Evolutionary conservation across 1,140 invertebrate species (phyloP).

Genomic region (honey bee (Apis mellifera)): DNA sequence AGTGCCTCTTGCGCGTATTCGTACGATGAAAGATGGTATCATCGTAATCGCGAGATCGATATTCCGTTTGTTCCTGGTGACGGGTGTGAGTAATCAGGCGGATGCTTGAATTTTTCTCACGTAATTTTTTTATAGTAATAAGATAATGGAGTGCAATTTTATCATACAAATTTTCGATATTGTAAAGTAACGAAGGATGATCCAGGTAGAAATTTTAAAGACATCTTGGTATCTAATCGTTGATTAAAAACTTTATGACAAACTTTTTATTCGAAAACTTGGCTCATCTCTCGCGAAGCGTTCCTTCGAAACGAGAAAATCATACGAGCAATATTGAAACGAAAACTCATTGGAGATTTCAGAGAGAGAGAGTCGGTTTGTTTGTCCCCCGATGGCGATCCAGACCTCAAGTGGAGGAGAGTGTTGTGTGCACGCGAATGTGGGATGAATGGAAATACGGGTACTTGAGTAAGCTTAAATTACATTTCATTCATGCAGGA

Average conservation of each 20-base stretch:
- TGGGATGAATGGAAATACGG: slow-evolving; percentile 67
- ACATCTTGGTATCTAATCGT: too few relatives aligned
- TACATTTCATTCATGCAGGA: slow-evolving; percentile 69
- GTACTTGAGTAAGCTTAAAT: slow-evolving; percentile 68
- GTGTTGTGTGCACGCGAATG: slow-evolving; percentile 48
- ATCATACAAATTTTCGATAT: too few relatives aligned
- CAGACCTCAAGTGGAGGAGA: slow-evolving; percentile 29
- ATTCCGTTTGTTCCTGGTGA: slow-evolving; percentile 14
- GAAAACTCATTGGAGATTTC: background rate
- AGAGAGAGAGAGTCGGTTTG: background rate
- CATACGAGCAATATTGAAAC: background rate
- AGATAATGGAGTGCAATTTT: too few relatives aligned
- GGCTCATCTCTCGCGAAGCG: too few relatives aligned
- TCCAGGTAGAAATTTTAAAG: too few relatives aligned
- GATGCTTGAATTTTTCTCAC: too few relatives aligned
- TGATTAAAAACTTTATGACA: too few relatives aligned
- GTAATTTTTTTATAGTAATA: too few relatives aligned
- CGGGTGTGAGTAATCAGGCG: background rate
- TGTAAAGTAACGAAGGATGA: too few relatives aligned
- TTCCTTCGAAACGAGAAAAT: too few relatives aligned
- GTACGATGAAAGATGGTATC: too few relatives aligned
- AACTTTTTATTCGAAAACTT: too few relatives aligned
- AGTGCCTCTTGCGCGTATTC: slow-evolving; percentile 18
- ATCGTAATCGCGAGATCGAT: slow-evolving; percentile 62
- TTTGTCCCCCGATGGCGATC: slow-evolving; percentile 23